These are phyloP conservation scores for Drosophila tripunctata DNA, from an alignment of 2,888 invertebrate genomes.

Conservation along the genomic window DNA sequence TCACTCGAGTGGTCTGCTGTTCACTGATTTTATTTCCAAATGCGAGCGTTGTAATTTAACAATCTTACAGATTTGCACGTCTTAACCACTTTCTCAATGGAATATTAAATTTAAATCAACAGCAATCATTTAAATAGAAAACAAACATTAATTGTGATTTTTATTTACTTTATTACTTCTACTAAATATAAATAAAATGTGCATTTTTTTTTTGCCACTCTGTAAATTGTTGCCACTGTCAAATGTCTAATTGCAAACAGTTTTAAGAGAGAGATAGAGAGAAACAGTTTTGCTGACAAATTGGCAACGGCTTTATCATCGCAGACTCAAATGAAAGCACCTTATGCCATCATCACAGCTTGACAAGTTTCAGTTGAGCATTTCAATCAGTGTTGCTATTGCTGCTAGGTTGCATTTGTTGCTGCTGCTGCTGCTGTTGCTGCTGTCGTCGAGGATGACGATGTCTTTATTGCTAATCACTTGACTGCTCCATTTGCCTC, in stretches of 20 bases:
- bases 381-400: constrained; percentile 58
- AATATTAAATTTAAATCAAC: background rate
- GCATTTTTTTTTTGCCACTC: constrained; percentile 9
- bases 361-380: constrained; percentile 41
- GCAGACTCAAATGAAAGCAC: constrained; percentile 44
- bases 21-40: too few relatives aligned
- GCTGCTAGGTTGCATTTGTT: constrained; percentile 11
- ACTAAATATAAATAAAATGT: constrained; percentile 11
- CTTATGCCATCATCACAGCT: constrained; percentile 24
- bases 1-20: too few relatives aligned
- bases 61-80: background rate
- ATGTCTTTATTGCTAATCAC: constrained; percentile 75
- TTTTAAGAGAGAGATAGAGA: constrained; percentile 7
- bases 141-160: constrained; percentile 12
- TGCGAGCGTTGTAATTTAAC: too few relatives aligned
- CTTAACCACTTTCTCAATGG: constrained; percentile 3
- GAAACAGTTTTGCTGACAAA: constrained; percentile 19
- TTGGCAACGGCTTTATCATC: constrained; percentile 28
- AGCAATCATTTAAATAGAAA: background rate
- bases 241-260: constrained; percentile 17
- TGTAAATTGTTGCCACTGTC: constrained; percentile 20
- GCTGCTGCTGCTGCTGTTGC: constrained; percentile 2
- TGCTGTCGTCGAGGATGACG: background rate
- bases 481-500: constrained; percentile 65
- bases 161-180: too few relatives aligned